These are phyloP conservation scores for Microctenopoma steveboyesi DNA, from an alignment of 2,797 vertebrate species.

Conservation along the genomic window DNA sequence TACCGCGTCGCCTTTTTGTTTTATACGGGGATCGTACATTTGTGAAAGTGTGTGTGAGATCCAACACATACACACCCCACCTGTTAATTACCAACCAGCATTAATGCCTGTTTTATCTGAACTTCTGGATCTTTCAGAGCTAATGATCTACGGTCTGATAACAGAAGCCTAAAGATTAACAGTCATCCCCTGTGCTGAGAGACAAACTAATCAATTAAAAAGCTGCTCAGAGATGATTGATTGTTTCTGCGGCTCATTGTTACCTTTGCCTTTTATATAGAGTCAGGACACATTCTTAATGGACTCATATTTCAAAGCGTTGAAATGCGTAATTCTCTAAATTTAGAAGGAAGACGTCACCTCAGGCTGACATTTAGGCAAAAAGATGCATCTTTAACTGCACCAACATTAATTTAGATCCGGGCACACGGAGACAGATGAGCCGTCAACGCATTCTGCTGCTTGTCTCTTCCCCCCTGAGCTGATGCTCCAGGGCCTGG, in stretches of 20 bases:
- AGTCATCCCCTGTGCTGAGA: neutral
- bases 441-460: constrained; percentile 15
- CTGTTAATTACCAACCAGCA: no score
- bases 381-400: constrained; percentile 15
- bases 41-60: no score
- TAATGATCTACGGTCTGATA: neutral
- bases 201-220: neutral
- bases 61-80: no score
- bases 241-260: constrained; percentile 2
- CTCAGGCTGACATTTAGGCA: neutral
- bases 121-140: neutral
- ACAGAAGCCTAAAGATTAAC: neutral
- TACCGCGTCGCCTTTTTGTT: no score
- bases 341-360: neutral
- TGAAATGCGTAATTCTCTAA: neutral
- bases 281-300: neutral
- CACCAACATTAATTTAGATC: neutral
- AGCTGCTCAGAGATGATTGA: neutral
- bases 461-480: constrained; percentile 13
- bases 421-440: neutral
- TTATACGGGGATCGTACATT: no score
- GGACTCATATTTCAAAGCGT: neutral
- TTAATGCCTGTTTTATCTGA: neutral
- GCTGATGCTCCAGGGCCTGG: constrained; percentile 36
- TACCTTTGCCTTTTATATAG: neutral